These are phyloP conservation scores for Macrochelys suwanniensis DNA, from an alignment of 2,797 vertebrate genomes.

Conservation along the genomic window DNA sequence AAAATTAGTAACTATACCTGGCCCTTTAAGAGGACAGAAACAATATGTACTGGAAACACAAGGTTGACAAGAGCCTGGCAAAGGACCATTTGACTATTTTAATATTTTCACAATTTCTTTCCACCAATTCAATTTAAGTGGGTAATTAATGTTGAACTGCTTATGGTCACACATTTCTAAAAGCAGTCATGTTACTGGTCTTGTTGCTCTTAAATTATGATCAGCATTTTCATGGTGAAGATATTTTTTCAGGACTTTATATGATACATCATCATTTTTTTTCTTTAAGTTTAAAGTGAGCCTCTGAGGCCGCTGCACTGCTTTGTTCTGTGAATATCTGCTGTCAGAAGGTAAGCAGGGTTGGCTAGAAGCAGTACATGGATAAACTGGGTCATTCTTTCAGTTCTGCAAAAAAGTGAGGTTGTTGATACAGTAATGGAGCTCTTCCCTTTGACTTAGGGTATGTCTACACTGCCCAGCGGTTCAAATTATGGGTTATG, in stretches of 20 bases:
- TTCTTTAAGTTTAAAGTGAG: background rate
- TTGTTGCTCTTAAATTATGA: background rate
- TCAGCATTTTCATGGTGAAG: background rate
- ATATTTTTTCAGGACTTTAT: background rate
- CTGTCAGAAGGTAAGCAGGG: background rate
- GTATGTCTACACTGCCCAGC: too few species aligned
- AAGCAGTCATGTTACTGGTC: background rate
- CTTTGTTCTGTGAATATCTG: background rate
- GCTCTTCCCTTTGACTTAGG: background rate
- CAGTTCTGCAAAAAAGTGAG: rapidly evolving
- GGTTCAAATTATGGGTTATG: too few species aligned
- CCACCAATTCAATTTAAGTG: background rate
- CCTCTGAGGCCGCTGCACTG: background rate
- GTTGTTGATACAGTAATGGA: rapidly evolving
- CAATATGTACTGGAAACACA: background rate
- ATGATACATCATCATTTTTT: background rate
- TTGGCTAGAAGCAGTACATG: background rate
- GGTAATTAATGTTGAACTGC: background rate
- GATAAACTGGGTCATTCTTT: rapidly evolving
- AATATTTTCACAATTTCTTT: background rate
- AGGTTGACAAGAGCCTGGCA: background rate
- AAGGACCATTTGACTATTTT: background rate
- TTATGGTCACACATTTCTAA: background rate
- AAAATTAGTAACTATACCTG: background rate
- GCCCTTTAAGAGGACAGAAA: background rate